Conservation (phyloP, 2,888 invertebrate genomes). For the Plebejus melissa region DNA sequence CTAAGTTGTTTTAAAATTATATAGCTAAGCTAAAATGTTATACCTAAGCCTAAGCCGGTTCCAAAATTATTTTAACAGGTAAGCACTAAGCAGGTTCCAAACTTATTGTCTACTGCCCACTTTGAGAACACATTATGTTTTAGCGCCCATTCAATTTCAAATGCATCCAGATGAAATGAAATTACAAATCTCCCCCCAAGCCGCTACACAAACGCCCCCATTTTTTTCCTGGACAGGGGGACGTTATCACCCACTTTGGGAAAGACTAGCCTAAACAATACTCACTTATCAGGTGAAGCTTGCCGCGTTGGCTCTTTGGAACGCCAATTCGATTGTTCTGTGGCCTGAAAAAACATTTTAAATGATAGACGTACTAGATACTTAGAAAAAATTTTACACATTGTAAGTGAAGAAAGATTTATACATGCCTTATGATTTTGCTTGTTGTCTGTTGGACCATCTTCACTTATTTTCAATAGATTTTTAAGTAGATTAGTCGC, state of each 20-base stretch:
- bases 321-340: slow-evolving; percentile 38
- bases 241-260: too few species aligned
- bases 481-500: slow-evolving; percentile 63
- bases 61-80: too few species aligned
- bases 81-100: too few species aligned
- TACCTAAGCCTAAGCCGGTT: too few species aligned
- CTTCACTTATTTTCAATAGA: slow-evolving; percentile 64
- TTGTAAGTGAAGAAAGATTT: slow-evolving; percentile 22
- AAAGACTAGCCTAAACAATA: neutral
- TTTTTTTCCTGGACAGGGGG: too few species aligned
- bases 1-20: neutral
- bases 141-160: too few species aligned
- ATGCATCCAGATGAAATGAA: too few species aligned
- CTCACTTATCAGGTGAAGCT: slow-evolving; percentile 33
- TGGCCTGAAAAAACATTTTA: slow-evolving; percentile 33
- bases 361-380: too few species aligned
- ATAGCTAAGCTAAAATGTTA: neutral
- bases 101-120: too few species aligned
- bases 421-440: slow-evolving; percentile 53
- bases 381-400: neutral
- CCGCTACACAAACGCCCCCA: too few species aligned
- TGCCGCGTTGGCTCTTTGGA: slow-evolving; percentile 27
- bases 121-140: too few species aligned
- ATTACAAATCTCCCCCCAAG: too few species aligned
- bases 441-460: slow-evolving; percentile 47